Conservation (phyloP, 2,797 vertebrate species). For the Macroramphosus scolopax region DNA sequence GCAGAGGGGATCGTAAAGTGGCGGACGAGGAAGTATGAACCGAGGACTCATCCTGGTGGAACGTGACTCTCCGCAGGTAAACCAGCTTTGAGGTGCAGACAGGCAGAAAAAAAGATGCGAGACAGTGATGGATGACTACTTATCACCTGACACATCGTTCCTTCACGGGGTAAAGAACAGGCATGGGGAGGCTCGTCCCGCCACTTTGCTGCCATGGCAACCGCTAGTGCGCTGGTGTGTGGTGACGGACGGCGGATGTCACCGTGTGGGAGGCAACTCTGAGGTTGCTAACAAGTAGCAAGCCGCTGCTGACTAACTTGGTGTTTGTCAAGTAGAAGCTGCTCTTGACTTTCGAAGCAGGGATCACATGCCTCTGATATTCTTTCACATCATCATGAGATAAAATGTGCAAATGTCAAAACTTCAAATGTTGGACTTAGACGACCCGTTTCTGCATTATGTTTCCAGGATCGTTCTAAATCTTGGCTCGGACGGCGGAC, state of each 20-base stretch:
- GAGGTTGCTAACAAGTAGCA: no score
- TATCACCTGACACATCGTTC: slow-evolving; percentile 52
- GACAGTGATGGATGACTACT: slow-evolving; percentile 60
- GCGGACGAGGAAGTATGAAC: background rate
- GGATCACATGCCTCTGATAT: no score
- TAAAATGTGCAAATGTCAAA: slow-evolving; percentile 1
- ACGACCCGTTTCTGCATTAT: slow-evolving; percentile 62
- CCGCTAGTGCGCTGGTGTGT: no score
- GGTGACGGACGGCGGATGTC: no score
- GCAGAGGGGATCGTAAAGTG: background rate
- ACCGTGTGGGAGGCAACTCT: no score
- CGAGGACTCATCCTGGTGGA: slow-evolving; percentile 43
- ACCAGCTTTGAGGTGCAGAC: slow-evolving; percentile 55
- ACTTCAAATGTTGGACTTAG: slow-evolving; percentile 27
- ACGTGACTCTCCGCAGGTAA: slow-evolving; percentile 67
- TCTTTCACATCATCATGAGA: no score
- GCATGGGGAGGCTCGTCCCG: slow-evolving; percentile 36
- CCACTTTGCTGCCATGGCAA: slow-evolving; percentile 43
- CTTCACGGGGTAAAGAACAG: slow-evolving; percentile 33
- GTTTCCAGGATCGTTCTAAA: slow-evolving; percentile 63
- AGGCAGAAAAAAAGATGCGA: slow-evolving; percentile 62
- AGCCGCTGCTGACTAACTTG: no score
- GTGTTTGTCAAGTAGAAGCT: no score
- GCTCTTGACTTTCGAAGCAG: no score
- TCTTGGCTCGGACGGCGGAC: slow-evolving; percentile 54